phyloP scores from a whole-genome alignment of 2,113 vertebrate genomes.

The Arizona elegans region DNA sequence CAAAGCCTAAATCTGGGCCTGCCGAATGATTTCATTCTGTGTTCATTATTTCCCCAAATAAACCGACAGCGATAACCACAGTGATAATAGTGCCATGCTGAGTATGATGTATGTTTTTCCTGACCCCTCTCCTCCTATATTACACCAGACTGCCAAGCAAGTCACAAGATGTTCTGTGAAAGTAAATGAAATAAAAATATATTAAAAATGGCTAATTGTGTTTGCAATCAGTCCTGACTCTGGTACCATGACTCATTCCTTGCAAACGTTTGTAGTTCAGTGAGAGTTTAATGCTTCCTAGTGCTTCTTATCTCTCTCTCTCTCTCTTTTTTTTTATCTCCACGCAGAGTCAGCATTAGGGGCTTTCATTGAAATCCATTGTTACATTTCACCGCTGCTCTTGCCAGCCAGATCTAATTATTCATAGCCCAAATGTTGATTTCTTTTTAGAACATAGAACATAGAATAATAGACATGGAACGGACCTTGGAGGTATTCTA shows the following conservation, averaged over 20 bases:
- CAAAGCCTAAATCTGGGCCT: not conserved
- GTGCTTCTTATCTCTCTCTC: conserved; percentile 21
- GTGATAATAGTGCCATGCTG: conserved; percentile 30
- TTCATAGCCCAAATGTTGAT: not conserved
- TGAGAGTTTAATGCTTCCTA: conserved; percentile 49
- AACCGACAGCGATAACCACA: conserved; percentile 16
- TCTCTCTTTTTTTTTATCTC: conserved; percentile 24
- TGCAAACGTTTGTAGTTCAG: conserved; percentile 53
- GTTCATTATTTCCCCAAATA: conserved; percentile 4
- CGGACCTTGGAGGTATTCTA: not conserved
- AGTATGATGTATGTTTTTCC: conserved; percentile 12
- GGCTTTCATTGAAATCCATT: conserved; percentile 30
- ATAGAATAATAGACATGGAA: not conserved
- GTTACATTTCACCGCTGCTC: not conserved
- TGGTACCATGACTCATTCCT: conserved; percentile 47
- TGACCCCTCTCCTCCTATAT: not conserved
- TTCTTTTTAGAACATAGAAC: not conserved
- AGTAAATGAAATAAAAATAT: conserved; percentile 24
- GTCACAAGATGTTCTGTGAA: conserved; percentile 17
- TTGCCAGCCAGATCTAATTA: conserved; percentile 7
- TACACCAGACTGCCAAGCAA: conserved; percentile 6
- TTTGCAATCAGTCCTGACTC: conserved; percentile 47
- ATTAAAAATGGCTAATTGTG: conserved; percentile 45
- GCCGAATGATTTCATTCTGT: conserved; percentile 12
- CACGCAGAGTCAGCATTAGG: conserved; percentile 28